Percentiles rank a stretch among this genome's conserved stretches.
These are phyloP conservation scores for Julus scandinavius DNA, from an alignment of 2,888 invertebrate species.

Conservation along the genomic window DNA sequence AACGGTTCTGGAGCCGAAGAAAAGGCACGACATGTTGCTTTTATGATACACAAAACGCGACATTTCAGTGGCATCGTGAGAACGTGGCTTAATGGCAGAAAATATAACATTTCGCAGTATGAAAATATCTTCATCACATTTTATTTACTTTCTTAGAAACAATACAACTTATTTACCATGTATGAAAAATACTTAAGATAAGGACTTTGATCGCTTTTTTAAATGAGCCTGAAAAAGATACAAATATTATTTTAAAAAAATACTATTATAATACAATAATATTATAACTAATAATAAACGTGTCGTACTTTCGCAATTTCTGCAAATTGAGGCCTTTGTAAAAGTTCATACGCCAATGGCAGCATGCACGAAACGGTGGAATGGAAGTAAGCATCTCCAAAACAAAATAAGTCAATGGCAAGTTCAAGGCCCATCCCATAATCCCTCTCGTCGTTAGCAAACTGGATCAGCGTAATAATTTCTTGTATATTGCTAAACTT, in stretches of 20 bases:
- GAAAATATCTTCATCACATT: background rate
- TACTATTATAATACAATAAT: background rate
- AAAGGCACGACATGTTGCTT: too few relatives aligned
- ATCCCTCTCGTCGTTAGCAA: conserved; percentile 94
- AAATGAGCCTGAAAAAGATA: conserved; percentile 14
- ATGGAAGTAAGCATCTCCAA: conserved; percentile 77
- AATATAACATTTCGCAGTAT: too few relatives aligned
- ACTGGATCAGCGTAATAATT: conserved; percentile 82
- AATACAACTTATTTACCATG: background rate
- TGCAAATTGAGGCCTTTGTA: conserved; percentile 78
- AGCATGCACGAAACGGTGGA: conserved; percentile 74
- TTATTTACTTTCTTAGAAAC: background rate
- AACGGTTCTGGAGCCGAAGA: too few relatives aligned
- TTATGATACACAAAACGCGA: too few relatives aligned
- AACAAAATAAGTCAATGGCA: conserved; percentile 85
- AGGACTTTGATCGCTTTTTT: background rate
- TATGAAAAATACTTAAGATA: background rate
- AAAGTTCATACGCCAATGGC: conserved; percentile 78
- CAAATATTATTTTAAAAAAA: background rate
- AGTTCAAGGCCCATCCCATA: conserved; percentile 92
- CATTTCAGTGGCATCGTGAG: too few relatives aligned
- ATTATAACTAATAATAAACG: background rate
- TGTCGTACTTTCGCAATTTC: conserved; percentile 74
- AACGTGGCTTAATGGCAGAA: too few relatives aligned
- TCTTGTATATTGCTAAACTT: conserved; percentile 80